Conservation (phyloP, 1,140 invertebrate genomes). For the Procambarus clarkii region DNA sequence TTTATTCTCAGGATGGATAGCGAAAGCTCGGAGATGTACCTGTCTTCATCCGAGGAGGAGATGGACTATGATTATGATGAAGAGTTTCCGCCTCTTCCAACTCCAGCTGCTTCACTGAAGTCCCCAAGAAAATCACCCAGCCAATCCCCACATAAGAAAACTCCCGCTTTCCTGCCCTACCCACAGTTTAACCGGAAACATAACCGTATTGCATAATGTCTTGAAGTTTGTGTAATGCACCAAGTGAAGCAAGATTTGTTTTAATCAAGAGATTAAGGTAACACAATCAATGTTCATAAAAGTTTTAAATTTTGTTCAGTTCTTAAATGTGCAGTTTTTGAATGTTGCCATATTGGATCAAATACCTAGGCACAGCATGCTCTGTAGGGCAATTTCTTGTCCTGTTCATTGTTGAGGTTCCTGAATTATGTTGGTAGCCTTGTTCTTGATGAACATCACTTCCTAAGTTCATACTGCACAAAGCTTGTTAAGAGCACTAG, state of each 20-base stretch:
- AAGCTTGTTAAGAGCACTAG: constrained; percentile 22
- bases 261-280: not conserved
- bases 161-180: constrained; percentile 48
- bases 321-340: constrained; percentile 43
- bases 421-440: not conserved
- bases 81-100: constrained; percentile 70
- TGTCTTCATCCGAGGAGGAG: constrained; percentile 68
- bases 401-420: not conserved
- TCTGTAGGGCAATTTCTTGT: not conserved
- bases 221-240: constrained; percentile 8
- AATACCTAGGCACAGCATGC: not conserved
- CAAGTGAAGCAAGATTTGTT: not conserved
- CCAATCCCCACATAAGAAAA: constrained; percentile 53
- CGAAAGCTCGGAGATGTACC: constrained; percentile 64
- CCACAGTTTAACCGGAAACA: constrained; percentile 55
- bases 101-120: constrained; percentile 60
- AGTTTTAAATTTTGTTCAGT: not conserved
- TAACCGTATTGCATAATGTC: constrained; percentile 48
- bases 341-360: not conserved
- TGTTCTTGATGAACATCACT: not conserved
- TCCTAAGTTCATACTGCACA: constrained; percentile 23
- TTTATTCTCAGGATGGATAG: constrained; percentile 65
- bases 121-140: constrained; percentile 61
- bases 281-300: not conserved
- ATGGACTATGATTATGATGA: constrained; percentile 72